Percentiles rank a stretch among this genome's conserved stretches.
Conservation (phyloP, 2,888 invertebrate species). For the Pandemis heparana region DNA sequence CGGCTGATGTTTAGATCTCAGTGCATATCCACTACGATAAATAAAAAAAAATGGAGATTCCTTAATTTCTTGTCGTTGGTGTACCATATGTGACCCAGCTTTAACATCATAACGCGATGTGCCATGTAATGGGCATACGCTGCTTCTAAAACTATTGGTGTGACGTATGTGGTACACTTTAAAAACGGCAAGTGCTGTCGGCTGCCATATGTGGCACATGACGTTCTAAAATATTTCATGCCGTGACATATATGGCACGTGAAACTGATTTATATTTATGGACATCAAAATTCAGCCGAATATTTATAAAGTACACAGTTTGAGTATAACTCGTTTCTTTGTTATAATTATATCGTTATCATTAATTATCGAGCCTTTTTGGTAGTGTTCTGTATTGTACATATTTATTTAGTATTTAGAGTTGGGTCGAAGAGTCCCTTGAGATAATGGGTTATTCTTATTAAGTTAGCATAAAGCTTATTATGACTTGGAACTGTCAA, state of each 20-base stretch:
- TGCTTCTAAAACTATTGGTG: neutral
- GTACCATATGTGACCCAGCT: neutral
- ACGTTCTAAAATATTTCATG: neutral
- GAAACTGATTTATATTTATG: slow-evolving; percentile 1
- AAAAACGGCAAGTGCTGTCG: neutral
- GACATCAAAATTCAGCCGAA: slow-evolving; percentile 47
- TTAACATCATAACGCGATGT: too few species aligned
- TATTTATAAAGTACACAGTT: slow-evolving; percentile 57
- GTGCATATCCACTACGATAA: slow-evolving; percentile 11
- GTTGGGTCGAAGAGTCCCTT: slow-evolving; percentile 17
- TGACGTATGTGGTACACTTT: neutral
- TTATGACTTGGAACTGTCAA: too few species aligned
- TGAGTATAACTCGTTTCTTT: slow-evolving; percentile 31
- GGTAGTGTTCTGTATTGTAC: slow-evolving; percentile 47
- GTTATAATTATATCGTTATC: slow-evolving; percentile 20
- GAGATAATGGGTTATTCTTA: slow-evolving; percentile 26
- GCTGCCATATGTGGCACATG: neutral
- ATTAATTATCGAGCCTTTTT: slow-evolving; percentile 9
- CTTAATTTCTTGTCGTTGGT: neutral
- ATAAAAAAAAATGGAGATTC: neutral
- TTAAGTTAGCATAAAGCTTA: neutral
- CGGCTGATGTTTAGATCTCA: slow-evolving; percentile 9
- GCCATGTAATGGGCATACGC: too few species aligned
- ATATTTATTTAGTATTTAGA: slow-evolving; percentile 53
- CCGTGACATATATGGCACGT: neutral